Evolutionary conservation across 2,888 invertebrate genomes (phyloP).

Genomic region (Eugnorisma glareosa): DNA sequence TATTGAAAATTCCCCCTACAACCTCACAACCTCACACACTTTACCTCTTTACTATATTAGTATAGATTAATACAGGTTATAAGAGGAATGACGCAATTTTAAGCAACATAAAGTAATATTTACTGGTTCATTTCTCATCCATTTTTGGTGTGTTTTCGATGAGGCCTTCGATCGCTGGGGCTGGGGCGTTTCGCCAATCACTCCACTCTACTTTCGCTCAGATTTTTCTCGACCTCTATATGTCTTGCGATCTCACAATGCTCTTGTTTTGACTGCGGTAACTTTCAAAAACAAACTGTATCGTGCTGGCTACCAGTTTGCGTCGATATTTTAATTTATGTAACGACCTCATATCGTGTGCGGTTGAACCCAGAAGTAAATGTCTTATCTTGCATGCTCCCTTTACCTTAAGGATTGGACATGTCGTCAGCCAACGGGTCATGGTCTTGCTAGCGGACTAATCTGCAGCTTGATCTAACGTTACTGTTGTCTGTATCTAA

Average conservation of each 20-base stretch:
- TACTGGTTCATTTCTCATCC: conserved; percentile 78
- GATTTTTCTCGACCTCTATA: conserved; percentile 85
- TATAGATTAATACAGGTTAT: conserved; percentile 13
- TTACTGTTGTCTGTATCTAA: conserved; percentile 11
- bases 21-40: neutral
- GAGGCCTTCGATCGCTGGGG: conserved; percentile 80
- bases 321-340: conserved; percentile 73
- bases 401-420: conserved; percentile 44
- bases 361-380: conserved; percentile 64
- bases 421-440: conserved; percentile 31
- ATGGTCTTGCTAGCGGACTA: conserved; percentile 16
- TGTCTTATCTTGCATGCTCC: conserved; percentile 53
- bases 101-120: conserved; percentile 52
- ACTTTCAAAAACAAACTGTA: conserved; percentile 79
- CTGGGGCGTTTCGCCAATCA: conserved; percentile 86
- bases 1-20: too few relatives aligned
- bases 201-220: conserved; percentile 81
- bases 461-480: conserved; percentile 34
- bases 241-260: conserved; percentile 72
- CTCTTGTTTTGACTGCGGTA: conserved; percentile 76
- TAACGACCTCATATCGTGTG: conserved; percentile 62
- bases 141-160: conserved; percentile 82
- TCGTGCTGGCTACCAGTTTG: conserved; percentile 72
- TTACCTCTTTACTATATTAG: neutral
- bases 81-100: conserved; percentile 68